Evolutionary conservation across 2,888 invertebrate genomes (phyloP).

Genomic region (Epistrophe grossulariae): DNA sequence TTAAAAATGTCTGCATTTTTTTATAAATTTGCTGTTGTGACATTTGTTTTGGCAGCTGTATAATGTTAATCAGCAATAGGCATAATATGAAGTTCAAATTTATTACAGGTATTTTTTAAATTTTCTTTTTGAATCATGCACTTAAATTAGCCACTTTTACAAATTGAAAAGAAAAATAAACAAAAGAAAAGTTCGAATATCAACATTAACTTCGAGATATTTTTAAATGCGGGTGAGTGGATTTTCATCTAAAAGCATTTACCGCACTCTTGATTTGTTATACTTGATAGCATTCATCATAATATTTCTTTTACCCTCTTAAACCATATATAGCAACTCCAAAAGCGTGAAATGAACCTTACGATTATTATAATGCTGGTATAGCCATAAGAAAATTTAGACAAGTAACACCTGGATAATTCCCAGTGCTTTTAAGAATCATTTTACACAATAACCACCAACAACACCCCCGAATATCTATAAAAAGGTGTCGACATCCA

Average conservation of each 20-base stretch:
- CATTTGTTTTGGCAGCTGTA: too few species aligned
- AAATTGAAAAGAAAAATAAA: too few species aligned
- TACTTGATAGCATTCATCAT: constrained; percentile 40
- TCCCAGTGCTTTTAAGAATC: constrained; percentile 75
- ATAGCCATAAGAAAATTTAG: constrained; percentile 4
- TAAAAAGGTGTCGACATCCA: constrained; percentile 62
- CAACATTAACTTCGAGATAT: constrained; percentile 3
- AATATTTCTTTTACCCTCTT: not conserved
- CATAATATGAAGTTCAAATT: too few species aligned
- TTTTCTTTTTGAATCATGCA: too few species aligned
- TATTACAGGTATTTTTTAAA: too few species aligned
- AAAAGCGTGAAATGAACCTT: constrained; percentile 9
- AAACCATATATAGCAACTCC: not conserved
- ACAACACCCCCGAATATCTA: not conserved
- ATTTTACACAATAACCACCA: constrained; percentile 54
- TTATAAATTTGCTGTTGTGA: too few species aligned
- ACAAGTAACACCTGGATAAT: constrained; percentile 60
- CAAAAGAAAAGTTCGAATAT: not conserved
- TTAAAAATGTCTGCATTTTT: too few species aligned
- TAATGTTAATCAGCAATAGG: too few species aligned
- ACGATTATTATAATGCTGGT: constrained; percentile 23
- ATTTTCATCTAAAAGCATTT: constrained; percentile 27
- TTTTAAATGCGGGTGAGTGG: constrained; percentile 42
- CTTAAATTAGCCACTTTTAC: too few species aligned
- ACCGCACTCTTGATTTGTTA: constrained; percentile 39